These are phyloP conservation scores for Marisa cornuarietis DNA, from an alignment of 1,140 invertebrate genomes.

Conservation along the genomic window DNA sequence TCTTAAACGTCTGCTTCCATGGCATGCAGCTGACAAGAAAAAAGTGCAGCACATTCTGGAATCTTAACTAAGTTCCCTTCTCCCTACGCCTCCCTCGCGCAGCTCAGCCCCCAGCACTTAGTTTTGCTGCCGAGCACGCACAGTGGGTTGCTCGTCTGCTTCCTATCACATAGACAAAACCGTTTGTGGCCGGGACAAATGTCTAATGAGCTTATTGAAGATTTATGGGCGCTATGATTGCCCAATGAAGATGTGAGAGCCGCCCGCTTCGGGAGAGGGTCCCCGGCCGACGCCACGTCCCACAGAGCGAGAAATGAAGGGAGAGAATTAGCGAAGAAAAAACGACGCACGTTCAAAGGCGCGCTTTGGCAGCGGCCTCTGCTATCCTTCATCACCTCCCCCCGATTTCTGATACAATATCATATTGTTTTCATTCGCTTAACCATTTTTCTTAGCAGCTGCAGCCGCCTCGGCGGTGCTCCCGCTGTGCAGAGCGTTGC, in stretches of 20 bases:
- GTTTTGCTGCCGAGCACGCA: not conserved
- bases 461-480: not conserved
- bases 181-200: slow-evolving; percentile 27
- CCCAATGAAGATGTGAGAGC: slow-evolving; percentile 21
- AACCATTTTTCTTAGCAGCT: slow-evolving; percentile 17
- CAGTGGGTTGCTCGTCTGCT: slow-evolving; percentile 19
- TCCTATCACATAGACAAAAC: slow-evolving; percentile 26
- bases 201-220: slow-evolving; percentile 29
- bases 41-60: no score
- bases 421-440: slow-evolving; percentile 22
- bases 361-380: slow-evolving; percentile 1
- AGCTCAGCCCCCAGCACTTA: not conserved
- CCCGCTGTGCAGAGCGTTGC: not conserved
- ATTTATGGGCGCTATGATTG: slow-evolving; percentile 24
- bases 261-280: not conserved
- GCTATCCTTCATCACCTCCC: slow-evolving; percentile 17
- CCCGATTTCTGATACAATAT: slow-evolving; percentile 25
- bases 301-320: slow-evolving; percentile 18
- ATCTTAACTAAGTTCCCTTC: not conserved
- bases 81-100: not conserved
- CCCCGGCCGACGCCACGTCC: slow-evolving; percentile 16
- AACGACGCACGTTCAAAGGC: slow-evolving; percentile 14
- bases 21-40: no score
- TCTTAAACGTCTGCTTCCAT: no score
- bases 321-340: slow-evolving; percentile 2